Evolutionary conservation across 1,140 invertebrate species (phyloP).

Genomic region (Harlomillsia oculata): DNA sequence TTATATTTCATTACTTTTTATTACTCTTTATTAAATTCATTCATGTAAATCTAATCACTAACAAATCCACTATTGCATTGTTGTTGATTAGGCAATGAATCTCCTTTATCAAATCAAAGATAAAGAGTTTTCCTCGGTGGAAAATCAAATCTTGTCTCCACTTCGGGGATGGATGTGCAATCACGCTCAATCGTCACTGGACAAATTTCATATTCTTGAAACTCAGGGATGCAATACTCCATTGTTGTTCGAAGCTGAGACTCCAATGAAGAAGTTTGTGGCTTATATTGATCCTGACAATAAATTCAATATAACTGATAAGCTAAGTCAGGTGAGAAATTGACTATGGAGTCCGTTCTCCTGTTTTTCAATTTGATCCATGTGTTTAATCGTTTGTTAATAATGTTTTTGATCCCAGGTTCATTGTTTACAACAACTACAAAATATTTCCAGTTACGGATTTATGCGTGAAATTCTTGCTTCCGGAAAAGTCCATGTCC

Average conservation of each 20-base stretch:
- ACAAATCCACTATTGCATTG: not conserved
- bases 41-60: too few species aligned
- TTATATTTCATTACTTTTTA: conserved; percentile 8
- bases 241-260: conserved; percentile 74
- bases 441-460: conserved; percentile 88
- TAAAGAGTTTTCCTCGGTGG: conserved; percentile 61
- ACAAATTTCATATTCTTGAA: conserved; percentile 70
- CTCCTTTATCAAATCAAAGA: conserved; percentile 72
- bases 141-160: conserved; percentile 71
- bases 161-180: conserved; percentile 82
- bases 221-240: conserved; percentile 58
- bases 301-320: conserved; percentile 78
- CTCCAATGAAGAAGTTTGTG: conserved; percentile 71
- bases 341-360: not conserved
- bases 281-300: conserved; percentile 91
- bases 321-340: conserved; percentile 71
- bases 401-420: conserved; percentile 50
- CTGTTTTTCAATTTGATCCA: not conserved
- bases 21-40: conserved; percentile 12
- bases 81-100: conserved; percentile 71
- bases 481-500: conserved; percentile 69
- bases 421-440: conserved; percentile 85
- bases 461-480: conserved; percentile 76
- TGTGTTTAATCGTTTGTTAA: too few species aligned
- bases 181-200: conserved; percentile 68